Evolutionary conservation across 2,797 vertebrate genomes (phyloP).

Genomic region (Hypotaenidia okinawae): DNA sequence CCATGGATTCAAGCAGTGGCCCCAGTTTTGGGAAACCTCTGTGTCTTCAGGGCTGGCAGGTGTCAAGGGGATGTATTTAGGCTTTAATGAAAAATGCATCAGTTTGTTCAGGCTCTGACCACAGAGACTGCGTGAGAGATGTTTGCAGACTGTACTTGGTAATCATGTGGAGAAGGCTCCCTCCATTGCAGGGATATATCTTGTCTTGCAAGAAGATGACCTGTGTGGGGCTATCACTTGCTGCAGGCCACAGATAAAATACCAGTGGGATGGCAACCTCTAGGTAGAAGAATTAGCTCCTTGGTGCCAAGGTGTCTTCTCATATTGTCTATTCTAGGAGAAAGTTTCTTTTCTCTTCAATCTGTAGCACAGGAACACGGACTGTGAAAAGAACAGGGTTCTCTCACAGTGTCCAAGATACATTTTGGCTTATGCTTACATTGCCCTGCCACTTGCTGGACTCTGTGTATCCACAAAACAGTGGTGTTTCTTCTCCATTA

Average conservation of each 20-base stretch:
- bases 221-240: not conserved
- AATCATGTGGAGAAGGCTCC: not conserved
- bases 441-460: not conserved
- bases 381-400: no score
- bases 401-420: not conserved
- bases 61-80: not conserved
- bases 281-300: not conserved
- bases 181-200: not conserved
- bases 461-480: not conserved
- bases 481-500: not conserved
- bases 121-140: not conserved
- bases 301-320: not conserved
- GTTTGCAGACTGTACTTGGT: not conserved
- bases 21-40: not conserved
- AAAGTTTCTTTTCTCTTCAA: not conserved
- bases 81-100: not conserved
- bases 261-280: not conserved
- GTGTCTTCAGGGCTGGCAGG: not conserved
- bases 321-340: not conserved
- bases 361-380: not conserved
- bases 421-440: not conserved
- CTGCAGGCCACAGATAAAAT: not conserved
- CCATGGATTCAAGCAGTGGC: rapidly evolving
- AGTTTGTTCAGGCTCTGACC: not conserved
- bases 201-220: not conserved